Percentiles rank a stretch among this genome's conserved stretches.
Evolutionary conservation across 2,888 invertebrate genomes (phyloP).

Genomic region (Synergus laeviventris): DNA sequence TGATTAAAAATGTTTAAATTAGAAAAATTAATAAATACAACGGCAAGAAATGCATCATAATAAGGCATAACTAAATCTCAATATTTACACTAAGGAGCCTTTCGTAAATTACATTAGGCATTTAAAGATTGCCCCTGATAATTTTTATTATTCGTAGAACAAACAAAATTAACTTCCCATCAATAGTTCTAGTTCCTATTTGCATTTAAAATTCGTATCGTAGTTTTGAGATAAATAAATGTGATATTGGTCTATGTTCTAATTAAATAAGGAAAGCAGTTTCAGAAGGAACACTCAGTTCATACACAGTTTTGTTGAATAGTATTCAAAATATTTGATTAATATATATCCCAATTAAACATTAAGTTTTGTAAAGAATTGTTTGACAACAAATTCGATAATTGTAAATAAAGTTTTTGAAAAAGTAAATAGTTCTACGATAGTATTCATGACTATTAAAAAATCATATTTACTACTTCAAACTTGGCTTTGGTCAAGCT

Average conservation of each 20-base stretch:
- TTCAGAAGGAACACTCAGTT: slow-evolving; percentile 7
- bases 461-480: neutral
- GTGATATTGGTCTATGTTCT: slow-evolving; percentile 5
- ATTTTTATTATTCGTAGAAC: neutral
- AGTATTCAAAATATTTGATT: neutral
- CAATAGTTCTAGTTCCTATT: neutral
- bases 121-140: neutral
- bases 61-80: neutral
- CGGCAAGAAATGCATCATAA: neutral
- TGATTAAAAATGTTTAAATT: neutral
- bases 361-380: neutral
- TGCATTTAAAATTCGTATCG: neutral
- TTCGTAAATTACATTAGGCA: too few relatives aligned
- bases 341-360: neutral
- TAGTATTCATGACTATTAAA: neutral
- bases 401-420: neutral
- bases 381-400: neutral
- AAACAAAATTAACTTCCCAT: neutral
- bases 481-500: slow-evolving; percentile 4
- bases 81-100: neutral
- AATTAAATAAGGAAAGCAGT: neutral
- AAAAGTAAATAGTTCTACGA: slow-evolving; percentile 1
- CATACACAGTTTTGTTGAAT: slow-evolving; percentile 1
- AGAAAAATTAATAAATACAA: neutral
- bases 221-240: neutral